Evolutionary conservation across 2,113 vertebrate genomes (phyloP), one percentile per base, ranked within the genome.

Genomic region (Limnothrissa miodon): DNA sequence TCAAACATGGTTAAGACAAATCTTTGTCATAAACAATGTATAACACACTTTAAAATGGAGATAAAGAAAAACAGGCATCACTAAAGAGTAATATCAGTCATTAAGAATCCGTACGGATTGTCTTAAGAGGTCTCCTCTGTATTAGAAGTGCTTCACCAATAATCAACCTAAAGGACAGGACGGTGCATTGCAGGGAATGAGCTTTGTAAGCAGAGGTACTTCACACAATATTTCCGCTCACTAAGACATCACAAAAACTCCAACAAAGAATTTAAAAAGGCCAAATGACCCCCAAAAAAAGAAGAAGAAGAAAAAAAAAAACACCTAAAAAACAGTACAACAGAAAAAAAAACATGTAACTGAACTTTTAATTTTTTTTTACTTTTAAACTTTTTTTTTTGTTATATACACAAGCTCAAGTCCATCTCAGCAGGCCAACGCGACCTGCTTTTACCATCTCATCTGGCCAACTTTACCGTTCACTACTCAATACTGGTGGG

Each of bases 61-160:
- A 87, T 87, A 48, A 85, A 85, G 42, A 79, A 82, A 45, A 83
- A 84, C 66, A 74, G 66, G 29, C 66, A 36, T 33, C n/a, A 33
- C 25, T 80, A 70, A 85, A 87, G 82, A 90, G 88, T 86, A 90
- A 85, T 85, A 85, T 82, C 87, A 80, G 91, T 88, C 87, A 89
- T 90, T 89, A 90, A 87, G 78, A 86, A 87, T 87, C 88, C 88
- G 84, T 91, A 89, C 87, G 87, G 94, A 94, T 95, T 93, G 93
- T 95, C 93, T 87, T 85, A 66, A 83, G 36, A 70, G 42, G 74
- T 83, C 82, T 83, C 88, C 83, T 86, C 83, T 83, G 78, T 85
- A 87, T 83, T 78, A 90, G 80, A 90, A 88, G 88, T 89, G 84
- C 91, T 82, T 74, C 39, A 3, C 87, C 86, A 88, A 87, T 88